Percentiles rank a stretch among this genome's conserved stretches.
These are phyloP conservation scores for Halictus rubicundus DNA, from an alignment of 1,140 invertebrate species.

Conservation along the genomic window DNA sequence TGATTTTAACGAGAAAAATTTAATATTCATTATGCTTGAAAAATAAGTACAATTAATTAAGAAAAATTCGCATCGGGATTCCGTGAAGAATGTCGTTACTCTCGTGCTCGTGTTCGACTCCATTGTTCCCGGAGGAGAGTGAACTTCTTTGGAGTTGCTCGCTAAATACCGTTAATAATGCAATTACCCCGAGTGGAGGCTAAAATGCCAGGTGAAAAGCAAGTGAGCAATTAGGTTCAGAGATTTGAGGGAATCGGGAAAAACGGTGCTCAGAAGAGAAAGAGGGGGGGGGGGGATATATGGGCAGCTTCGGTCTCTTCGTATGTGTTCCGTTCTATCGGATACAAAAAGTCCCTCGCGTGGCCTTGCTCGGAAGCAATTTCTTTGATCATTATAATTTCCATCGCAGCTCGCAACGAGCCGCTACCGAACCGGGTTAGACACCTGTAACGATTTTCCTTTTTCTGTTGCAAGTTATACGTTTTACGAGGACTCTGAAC, in stretches of 20 bases:
- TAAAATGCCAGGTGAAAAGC: slow-evolving; percentile 8
- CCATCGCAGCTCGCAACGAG: not conserved
- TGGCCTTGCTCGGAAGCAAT: slow-evolving; percentile 4
- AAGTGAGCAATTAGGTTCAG: not conserved
- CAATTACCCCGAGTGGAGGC: slow-evolving; percentile 5
- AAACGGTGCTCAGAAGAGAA: not conserved
- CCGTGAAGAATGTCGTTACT: not conserved
- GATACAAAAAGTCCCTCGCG: not conserved
- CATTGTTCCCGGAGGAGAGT: not conserved
- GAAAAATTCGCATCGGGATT: not conserved
- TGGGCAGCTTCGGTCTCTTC: not conserved
- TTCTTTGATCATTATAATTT: slow-evolving; percentile 11
- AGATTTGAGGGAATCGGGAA: not conserved
- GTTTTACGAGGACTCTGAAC: not conserved
- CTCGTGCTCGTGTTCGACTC: not conserved
- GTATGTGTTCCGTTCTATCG: not conserved
- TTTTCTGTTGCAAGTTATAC: not conserved
- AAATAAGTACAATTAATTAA: too few relatives aligned
- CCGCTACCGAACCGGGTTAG: not conserved
- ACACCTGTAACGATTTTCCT: not conserved
- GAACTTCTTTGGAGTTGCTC: slow-evolving; percentile 5
- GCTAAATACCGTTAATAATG: slow-evolving; percentile 22
- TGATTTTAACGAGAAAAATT: too few relatives aligned
- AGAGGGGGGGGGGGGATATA: not conserved
- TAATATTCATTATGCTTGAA: too few relatives aligned